Percentiles rank a stretch among this genome's conserved stretches.
phyloP scores from a whole-genome alignment of 2,113 vertebrate genomes.

The Prolemur simus region DNA sequence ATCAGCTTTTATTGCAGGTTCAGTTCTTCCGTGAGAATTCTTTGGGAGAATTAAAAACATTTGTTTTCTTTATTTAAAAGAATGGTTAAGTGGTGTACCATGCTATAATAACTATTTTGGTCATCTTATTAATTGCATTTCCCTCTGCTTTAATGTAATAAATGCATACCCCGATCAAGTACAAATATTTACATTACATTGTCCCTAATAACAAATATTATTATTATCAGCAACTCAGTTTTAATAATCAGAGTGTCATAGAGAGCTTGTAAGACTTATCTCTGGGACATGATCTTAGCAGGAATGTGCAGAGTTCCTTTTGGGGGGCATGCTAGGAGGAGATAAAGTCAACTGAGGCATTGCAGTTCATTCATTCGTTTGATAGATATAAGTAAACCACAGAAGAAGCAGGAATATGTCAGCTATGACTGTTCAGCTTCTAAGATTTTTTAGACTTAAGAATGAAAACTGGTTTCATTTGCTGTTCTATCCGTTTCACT shows the following conservation, averaged over 20 bases:
- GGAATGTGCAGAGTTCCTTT: not conserved
- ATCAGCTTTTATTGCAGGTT: not conserved
- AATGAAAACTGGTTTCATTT: not conserved
- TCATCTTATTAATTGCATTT: not conserved
- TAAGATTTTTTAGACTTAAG: not conserved
- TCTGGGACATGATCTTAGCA: not conserved
- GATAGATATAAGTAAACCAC: not conserved
- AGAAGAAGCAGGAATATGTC: not conserved
- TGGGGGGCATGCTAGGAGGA: not conserved
- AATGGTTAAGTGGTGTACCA: not conserved
- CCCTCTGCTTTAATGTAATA: not conserved
- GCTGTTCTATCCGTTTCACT: not conserved
- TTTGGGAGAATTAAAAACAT: not conserved
- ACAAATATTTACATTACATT: not conserved
- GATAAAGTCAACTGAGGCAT: not conserved
- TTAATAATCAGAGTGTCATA: not conserved
- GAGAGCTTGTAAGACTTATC: not conserved
- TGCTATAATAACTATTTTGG: not conserved
- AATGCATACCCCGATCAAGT: constrained; percentile 3
- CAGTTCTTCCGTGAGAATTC: not conserved
- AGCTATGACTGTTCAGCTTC: not conserved
- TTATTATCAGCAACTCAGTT: not conserved
- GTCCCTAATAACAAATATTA: not conserved
- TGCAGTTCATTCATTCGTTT: not conserved
- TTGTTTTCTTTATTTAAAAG: not conserved